Conservation (phyloP, 2,888 invertebrate genomes). For the Lasius fuliginosus region DNA sequence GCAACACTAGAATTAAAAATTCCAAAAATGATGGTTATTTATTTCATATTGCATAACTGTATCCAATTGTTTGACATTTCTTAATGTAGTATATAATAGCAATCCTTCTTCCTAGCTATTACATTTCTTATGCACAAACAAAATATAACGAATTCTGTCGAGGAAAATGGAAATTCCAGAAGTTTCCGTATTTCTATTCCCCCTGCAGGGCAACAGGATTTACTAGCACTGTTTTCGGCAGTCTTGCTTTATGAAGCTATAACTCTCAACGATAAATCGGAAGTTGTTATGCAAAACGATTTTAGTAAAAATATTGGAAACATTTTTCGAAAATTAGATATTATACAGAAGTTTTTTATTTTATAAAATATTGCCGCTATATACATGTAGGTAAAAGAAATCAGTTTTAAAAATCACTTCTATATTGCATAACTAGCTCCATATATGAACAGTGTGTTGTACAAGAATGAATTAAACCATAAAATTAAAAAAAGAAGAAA, state of each 20-base stretch:
- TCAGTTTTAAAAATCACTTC: neutral
- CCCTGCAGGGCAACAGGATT: slow-evolving; percentile 2
- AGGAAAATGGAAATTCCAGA: slow-evolving; percentile 20
- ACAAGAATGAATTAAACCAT: slow-evolving; percentile 38
- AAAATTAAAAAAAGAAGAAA: slow-evolving; percentile 20
- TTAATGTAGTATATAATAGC: neutral
- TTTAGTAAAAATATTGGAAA: neutral
- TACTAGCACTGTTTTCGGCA: slow-evolving; percentile 22
- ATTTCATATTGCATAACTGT: neutral
- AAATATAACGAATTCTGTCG: slow-evolving; percentile 31
- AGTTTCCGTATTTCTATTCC: slow-evolving; percentile 27
- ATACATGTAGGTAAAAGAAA: neutral
- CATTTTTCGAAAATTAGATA: neutral
- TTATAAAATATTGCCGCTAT: neutral
- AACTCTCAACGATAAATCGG: slow-evolving; percentile 21
- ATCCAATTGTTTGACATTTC: neutral
- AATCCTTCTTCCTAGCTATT: neutral
- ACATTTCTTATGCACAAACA: slow-evolving; percentile 18
- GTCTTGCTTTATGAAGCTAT: slow-evolving; percentile 24
- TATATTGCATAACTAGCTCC: neutral
- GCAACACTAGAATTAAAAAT: neutral
- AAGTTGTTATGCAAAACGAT: slow-evolving; percentile 19
- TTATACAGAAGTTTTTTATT: neutral
- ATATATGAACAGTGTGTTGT: neutral
- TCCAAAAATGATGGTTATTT: neutral